These are phyloP conservation scores for Drosophila auraria DNA, from an alignment of 1,140 invertebrate species.

Conservation along the genomic window DNA sequence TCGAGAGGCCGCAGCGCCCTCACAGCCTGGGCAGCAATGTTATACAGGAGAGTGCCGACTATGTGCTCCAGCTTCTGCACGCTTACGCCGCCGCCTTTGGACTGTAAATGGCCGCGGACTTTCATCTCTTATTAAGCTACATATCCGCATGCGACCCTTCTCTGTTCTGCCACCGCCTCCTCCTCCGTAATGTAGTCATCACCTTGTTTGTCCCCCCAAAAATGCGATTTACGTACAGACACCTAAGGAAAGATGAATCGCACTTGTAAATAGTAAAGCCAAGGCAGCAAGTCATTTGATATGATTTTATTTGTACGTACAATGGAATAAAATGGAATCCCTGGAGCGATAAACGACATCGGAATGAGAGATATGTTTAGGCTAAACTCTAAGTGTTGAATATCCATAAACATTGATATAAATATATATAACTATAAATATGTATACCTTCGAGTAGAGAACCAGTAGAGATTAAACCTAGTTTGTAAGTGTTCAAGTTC, in stretches of 20 bases:
- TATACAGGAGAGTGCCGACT: slow-evolving; percentile 73
- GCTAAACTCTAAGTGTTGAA: slow-evolving; percentile 73
- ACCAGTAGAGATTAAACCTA: slow-evolving; percentile 60
- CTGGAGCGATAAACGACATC: slow-evolving; percentile 22
- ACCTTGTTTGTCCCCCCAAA: slow-evolving; percentile 24
- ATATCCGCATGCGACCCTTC: slow-evolving; percentile 31
- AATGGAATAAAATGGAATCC: slow-evolving; percentile 46
- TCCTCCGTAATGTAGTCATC: slow-evolving; percentile 17
- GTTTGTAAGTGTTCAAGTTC: slow-evolving; percentile 45
- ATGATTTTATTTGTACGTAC: slow-evolving; percentile 64
- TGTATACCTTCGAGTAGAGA: slow-evolving; percentile 39
- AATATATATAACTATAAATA: slow-evolving; percentile 40
- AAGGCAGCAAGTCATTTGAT: slow-evolving; percentile 73
- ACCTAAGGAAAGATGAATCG: slow-evolving; percentile 8
- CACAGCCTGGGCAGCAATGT: slow-evolving; percentile 66
- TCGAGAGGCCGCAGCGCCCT: slow-evolving; percentile 61
- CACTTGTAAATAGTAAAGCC: slow-evolving; percentile 62
- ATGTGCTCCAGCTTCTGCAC: slow-evolving; percentile 67
- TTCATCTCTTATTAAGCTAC: slow-evolving; percentile 16
- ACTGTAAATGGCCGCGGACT: slow-evolving; percentile 33
- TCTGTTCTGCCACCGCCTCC: neutral
- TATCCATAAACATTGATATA: slow-evolving; percentile 65
- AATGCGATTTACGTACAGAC: neutral
- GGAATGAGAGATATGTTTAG: slow-evolving; percentile 53
- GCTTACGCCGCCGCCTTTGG: slow-evolving; percentile 74